Conservation (phyloP, 2,113 vertebrate genomes). For the Phyllostomus hastatus region DNA sequence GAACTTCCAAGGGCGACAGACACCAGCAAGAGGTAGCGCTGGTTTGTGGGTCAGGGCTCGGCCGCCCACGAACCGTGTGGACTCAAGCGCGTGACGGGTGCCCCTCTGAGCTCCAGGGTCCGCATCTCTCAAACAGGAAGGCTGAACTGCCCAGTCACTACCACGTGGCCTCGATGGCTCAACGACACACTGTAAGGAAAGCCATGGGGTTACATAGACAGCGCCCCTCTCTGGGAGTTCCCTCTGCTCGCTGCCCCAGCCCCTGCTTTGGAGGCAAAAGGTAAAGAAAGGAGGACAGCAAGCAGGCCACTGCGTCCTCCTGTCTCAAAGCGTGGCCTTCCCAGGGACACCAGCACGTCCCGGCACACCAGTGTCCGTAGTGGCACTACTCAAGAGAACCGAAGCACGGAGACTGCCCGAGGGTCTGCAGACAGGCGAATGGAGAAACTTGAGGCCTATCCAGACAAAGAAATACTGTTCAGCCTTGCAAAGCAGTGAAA, state of each 20-base stretch:
- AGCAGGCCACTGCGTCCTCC: background rate
- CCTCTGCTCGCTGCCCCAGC: background rate
- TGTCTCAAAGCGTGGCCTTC: background rate
- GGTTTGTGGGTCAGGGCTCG: rapidly evolving
- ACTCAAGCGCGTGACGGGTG: no score
- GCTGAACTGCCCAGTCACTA: no score
- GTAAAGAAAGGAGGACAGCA: background rate
- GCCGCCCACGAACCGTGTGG: background rate
- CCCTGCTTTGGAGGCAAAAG: background rate
- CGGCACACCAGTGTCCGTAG: background rate
- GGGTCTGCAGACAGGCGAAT: no score
- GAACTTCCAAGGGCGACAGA: background rate
- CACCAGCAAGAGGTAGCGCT: background rate
- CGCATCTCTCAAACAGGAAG: no score
- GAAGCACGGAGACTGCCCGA: background rate
- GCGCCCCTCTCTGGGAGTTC: background rate
- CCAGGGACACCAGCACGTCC: background rate
- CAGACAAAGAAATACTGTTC: background rate
- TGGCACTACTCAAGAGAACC: background rate
- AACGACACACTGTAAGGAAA: rapidly evolving
- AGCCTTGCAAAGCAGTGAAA: background rate
- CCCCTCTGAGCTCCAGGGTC: no score
- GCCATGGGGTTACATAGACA: background rate
- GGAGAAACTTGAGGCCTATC: no score
- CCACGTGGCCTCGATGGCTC: background rate